A percentile compares a stretch with the other conserved stretches of the same genome.
These are phyloP conservation scores for Indri indri DNA, from an alignment of 2,113 vertebrate species.

Conservation along the genomic window DNA sequence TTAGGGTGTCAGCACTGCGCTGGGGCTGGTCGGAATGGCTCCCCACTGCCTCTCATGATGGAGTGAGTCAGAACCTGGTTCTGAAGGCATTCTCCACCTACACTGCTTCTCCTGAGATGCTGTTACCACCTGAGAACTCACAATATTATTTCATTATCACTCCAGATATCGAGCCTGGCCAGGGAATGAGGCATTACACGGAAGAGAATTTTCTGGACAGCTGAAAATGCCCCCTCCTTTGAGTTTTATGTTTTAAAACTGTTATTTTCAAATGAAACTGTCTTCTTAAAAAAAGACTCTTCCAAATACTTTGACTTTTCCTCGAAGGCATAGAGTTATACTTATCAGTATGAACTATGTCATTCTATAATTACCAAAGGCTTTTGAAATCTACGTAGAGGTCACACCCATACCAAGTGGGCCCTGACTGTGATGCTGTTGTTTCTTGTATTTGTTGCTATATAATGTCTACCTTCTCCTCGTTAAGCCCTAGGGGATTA, in stretches of 20 bases:
- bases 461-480: neutral
- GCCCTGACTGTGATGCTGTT: neutral
- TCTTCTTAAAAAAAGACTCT: neutral
- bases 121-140: neutral
- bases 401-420: neutral
- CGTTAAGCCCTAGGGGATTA: neutral
- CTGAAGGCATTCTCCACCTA: neutral
- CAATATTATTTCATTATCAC: neutral
- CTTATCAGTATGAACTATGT: neutral
- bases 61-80: neutral
- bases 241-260: neutral
- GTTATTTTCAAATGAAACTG: neutral
- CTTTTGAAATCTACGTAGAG: neutral
- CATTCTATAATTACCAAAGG: neutral
- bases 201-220: neutral
- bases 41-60: too few relatives aligned
- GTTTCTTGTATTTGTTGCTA: neutral
- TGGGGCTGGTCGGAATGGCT: neutral
- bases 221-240: neutral
- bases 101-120: neutral
- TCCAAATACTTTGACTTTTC: neutral
- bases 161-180: neutral
- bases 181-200: neutral
- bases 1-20: neutral
- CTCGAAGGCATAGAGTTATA: neutral